Percentiles rank a stretch among this genome's conserved stretches.
These are phyloP conservation scores for Arctopsyche grandis DNA, from an alignment of 1,140 invertebrate genomes.

Conservation along the genomic window DNA sequence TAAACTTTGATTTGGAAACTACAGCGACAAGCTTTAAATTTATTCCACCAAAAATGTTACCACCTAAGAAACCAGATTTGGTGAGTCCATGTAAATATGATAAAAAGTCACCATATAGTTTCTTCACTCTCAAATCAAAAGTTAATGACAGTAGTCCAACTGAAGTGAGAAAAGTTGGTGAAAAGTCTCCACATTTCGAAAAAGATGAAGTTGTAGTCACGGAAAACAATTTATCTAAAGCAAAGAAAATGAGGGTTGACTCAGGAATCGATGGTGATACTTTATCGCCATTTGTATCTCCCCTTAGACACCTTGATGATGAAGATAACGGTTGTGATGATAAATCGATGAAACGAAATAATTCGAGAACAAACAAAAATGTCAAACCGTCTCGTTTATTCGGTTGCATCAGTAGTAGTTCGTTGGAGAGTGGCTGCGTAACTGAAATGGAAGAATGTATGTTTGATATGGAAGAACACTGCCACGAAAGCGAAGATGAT, in stretches of 20 bases:
- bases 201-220: not conserved
- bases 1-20: conserved; percentile 50
- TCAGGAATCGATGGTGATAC: conserved; percentile 10
- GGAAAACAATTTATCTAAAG: not conserved
- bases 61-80: conserved; percentile 13
- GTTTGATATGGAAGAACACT: conserved; percentile 39
- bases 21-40: conserved; percentile 32
- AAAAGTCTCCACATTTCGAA: not conserved
- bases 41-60: conserved; percentile 25
- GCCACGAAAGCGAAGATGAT: conserved; percentile 11
- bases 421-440: conserved; percentile 45
- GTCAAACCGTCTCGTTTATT: conserved; percentile 38
- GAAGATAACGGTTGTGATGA: not conserved
- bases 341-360: not conserved
- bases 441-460: conserved; percentile 50
- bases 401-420: conserved; percentile 38
- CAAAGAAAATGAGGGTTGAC: conserved; percentile 33
- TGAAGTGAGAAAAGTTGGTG: not conserved
- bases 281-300: conserved; percentile 25
- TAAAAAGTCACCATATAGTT: not conserved
- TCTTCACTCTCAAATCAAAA: conserved; percentile 15
- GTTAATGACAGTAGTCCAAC: not conserved
- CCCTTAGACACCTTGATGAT: not conserved
- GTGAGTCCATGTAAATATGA: not conserved
- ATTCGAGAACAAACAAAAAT: not conserved